phyloP scores from a whole-genome alignment of 92 coral and sea anemone genomes.

The Phymanthus crucifer region DNA sequence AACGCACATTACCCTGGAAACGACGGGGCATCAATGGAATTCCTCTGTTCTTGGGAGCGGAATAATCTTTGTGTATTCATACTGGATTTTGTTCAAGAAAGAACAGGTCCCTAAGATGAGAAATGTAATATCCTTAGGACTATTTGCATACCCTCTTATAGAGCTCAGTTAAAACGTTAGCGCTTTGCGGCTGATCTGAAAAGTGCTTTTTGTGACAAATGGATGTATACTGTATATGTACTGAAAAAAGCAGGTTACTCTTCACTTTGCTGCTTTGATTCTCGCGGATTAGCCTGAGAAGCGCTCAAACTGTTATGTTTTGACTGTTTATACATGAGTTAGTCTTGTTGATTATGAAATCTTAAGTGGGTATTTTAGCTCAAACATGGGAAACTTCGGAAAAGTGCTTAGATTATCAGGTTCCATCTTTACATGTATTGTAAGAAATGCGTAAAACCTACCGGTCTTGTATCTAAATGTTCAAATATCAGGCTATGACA shows the following conservation, averaged over 20 bases:
- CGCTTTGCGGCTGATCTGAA: background rate
- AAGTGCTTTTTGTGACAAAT: background rate
- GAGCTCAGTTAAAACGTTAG: background rate
- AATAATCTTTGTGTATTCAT: conserved; percentile 21
- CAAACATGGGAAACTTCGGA: no score
- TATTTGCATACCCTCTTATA: background rate
- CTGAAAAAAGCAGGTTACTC: no score
- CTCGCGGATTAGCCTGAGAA: no score
- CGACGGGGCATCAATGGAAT: conserved; percentile 20
- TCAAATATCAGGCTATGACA: background rate
- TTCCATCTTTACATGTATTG: background rate
- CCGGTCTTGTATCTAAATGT: background rate
- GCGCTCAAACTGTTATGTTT: no score
- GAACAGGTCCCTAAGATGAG: conserved; percentile 30
- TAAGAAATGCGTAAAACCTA: background rate
- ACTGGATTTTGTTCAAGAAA: conserved; percentile 30
- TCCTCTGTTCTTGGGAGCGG: conserved; percentile 1
- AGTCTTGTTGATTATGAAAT: no score
- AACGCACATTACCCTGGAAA: conserved; percentile 8
- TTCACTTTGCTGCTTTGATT: no score
- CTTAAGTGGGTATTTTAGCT: no score
- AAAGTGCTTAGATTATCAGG: background rate
- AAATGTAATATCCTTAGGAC: conserved; percentile 23
- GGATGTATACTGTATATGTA: no score
- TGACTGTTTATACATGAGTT: no score